phyloP scores from a whole-genome alignment of 1,140 invertebrate genomes.

The Neotoxoptera formosana region DNA sequence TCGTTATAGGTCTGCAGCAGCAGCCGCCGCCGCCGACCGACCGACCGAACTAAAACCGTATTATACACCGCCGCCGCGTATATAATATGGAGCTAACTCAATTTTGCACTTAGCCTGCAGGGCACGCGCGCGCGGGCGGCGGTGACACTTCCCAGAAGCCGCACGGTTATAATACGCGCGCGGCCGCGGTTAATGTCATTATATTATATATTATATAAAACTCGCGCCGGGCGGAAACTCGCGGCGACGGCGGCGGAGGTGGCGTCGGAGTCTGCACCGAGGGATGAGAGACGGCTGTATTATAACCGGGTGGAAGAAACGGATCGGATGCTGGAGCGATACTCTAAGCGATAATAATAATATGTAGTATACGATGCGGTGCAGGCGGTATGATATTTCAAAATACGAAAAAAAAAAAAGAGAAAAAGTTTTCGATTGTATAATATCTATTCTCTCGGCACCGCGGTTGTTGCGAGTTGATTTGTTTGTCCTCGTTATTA shows the following conservation, averaged over 20 bases:
- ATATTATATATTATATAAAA: too few species aligned
- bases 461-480: background rate
- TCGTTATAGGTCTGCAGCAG: background rate
- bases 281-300: background rate
- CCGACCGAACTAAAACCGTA: slow-evolving; percentile 27
- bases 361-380: background rate
- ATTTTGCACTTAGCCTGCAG: slow-evolving; percentile 60
- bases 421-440: background rate
- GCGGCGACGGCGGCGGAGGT: too few species aligned
- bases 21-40: too few species aligned
- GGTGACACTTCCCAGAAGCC: slow-evolving; percentile 47
- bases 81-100: slow-evolving; percentile 58
- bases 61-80: background rate
- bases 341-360: too few species aligned
- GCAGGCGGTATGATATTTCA: background rate
- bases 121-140: slow-evolving; percentile 20
- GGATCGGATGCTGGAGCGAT: background rate
- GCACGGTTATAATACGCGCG: slow-evolving; percentile 17
- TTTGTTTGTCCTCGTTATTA: background rate
- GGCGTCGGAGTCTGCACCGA: too few species aligned
- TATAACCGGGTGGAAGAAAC: background rate
- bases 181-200: slow-evolving; percentile 54
- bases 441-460: background rate
- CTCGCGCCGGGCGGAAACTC: background rate
- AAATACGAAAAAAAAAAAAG: background rate